These are phyloP conservation scores for Notarius lentiginosus DNA, from an alignment of 2,113 vertebrate genomes.

Conservation along the genomic window DNA sequence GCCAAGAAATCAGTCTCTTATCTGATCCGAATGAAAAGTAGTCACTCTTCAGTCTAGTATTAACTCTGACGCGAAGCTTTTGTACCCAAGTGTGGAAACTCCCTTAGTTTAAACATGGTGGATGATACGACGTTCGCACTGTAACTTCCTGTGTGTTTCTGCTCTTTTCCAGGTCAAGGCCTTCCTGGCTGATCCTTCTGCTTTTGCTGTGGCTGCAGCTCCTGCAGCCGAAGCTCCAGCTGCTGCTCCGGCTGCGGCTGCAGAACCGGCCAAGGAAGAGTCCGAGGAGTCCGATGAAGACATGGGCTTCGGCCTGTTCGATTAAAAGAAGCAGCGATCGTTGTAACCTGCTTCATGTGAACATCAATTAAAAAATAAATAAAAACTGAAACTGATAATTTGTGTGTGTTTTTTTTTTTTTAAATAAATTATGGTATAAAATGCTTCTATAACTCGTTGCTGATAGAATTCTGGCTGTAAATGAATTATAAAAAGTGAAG, in stretches of 20 bases:
- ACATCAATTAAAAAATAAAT: constrained; percentile 20
- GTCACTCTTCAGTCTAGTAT: not conserved
- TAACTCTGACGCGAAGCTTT: not conserved
- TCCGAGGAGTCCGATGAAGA: constrained; percentile 93
- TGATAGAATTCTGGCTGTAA: not conserved
- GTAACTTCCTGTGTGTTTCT: not conserved
- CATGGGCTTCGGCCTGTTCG: constrained; percentile 96
- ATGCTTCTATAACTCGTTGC: not conserved
- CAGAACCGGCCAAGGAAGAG: constrained; percentile 83
- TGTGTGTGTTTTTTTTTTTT: not conserved
- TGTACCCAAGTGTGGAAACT: not conserved
- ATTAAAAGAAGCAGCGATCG: constrained; percentile 66
- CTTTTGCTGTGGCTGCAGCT: constrained; percentile 79
- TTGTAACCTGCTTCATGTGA: constrained; percentile 4
- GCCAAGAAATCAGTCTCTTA: not conserved
- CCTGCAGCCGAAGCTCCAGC: constrained; percentile 69
- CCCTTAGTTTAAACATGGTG: not conserved
- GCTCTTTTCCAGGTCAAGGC: constrained; percentile 79
- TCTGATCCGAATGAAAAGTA: not conserved
- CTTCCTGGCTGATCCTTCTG: constrained; percentile 91
- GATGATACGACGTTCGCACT: not conserved
- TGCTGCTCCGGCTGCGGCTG: constrained; percentile 77
- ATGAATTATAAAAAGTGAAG: not conserved
- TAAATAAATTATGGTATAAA: not conserved
- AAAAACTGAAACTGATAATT: constrained; percentile 20